Conservation (phyloP, 2,888 invertebrate species). For the Eueremaeus valkanovi region DNA sequence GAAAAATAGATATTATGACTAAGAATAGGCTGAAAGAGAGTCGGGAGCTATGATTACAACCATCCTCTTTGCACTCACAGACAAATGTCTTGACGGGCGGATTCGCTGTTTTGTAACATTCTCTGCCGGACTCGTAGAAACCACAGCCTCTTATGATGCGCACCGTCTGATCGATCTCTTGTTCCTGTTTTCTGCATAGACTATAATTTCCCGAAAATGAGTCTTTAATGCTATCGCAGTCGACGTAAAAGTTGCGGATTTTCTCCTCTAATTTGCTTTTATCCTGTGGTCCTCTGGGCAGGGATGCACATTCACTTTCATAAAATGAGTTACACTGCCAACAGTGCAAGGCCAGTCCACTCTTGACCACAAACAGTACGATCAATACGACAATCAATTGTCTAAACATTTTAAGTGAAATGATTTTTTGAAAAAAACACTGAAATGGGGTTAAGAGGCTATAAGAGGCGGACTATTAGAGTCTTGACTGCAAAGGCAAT, state of each 20-base stretch:
- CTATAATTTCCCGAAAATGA: slow-evolving; percentile 3
- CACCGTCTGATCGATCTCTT: not conserved
- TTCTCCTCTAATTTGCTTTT: not conserved
- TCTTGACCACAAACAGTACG: slow-evolving; percentile 10
- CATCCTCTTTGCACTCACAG: slow-evolving; percentile 35
- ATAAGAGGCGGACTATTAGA: slow-evolving; percentile 1
- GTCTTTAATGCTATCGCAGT: slow-evolving; percentile 19
- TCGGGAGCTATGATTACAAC: slow-evolving; percentile 16
- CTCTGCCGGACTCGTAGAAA: not conserved
- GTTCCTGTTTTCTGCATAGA: slow-evolving; percentile 33
- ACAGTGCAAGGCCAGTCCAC: slow-evolving; percentile 28
- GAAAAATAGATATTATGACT: not conserved
- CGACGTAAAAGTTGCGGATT: slow-evolving; percentile 10
- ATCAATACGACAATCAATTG: not conserved
- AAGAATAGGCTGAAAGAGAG: not conserved
- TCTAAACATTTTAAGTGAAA: not conserved
- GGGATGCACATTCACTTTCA: not conserved
- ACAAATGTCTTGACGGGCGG: slow-evolving; percentile 31
- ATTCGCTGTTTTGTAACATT: slow-evolving; percentile 19
- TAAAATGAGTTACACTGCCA: slow-evolving; percentile 36
- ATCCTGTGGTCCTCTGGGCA: slow-evolving; percentile 4
- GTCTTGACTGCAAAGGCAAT: not conserved
- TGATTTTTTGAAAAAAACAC: not conserved
- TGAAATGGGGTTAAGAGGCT: slow-evolving; percentile 28
- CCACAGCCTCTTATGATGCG: slow-evolving; percentile 29